Base-by-base conservation (phyloP, 2,888 invertebrate species). In the Temnothorax unifasciatus region DNA sequence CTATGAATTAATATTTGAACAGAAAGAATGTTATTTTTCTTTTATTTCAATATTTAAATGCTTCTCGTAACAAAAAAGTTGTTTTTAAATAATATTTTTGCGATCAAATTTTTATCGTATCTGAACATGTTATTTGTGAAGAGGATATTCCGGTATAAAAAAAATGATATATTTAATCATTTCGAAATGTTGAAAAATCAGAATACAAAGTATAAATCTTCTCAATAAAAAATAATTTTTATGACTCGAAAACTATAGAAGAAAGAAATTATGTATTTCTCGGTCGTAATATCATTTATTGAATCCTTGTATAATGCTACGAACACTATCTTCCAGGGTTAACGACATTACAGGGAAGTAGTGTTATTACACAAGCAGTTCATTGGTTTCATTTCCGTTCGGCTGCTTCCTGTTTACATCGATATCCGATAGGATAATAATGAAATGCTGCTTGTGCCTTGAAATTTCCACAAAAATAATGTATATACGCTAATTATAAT, bases 311-410 rank as follows among this genome's bases (percentile, higher is more conserved):
- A 61, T 29, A n/a, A 50, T 47, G 25, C 47, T 25, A 47, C 29
- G 47, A 50, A 18, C 29, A 18, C 47, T 68, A 11, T 50, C 50
- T 68, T 61, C n/a, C 57, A 57, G 68, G 84, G 86, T 83, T 82
- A 87, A 87, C 34, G 88, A 85, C 87, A 87, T 66, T 57, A 44
- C n/a, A 41, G 50, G 50, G 83, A 85, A 86, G 74, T 73, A 81
- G 66, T 61, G 66, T 88, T 88, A 85, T 88, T 88, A 85, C 84
- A 87, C 84, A 88, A 88, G 66, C 83, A 83, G 76, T 68, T 76
- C 86, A 77, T 69, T 79, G 47, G 13, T n/a, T 57, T 61, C 41
- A 50, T 83, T 88, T 83, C 82, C 81, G 69, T 73, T 75, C 52
- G 50, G 25, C 71, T 29, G 15, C 75, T 82, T 82, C 79, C 77